These are phyloP conservation scores for Melanostoma scalare DNA, from an alignment of 2,888 invertebrate genomes.

Conservation along the genomic window DNA sequence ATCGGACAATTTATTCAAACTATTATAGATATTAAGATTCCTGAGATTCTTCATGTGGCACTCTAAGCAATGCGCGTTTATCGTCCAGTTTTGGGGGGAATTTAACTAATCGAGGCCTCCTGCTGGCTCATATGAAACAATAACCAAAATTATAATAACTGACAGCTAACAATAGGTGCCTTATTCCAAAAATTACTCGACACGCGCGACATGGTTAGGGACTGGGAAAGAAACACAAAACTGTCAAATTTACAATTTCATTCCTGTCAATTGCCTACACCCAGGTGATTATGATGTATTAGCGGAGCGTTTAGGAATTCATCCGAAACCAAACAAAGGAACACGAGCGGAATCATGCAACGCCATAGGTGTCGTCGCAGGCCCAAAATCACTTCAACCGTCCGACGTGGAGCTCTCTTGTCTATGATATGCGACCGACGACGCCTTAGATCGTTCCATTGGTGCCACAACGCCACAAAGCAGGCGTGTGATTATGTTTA, in stretches of 20 bases:
- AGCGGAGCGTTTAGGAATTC: slow-evolving; percentile 72
- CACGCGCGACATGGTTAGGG: slow-evolving; percentile 15
- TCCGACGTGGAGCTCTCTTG: slow-evolving; percentile 25
- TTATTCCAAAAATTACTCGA: slow-evolving; percentile 43
- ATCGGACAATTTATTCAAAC: slow-evolving; percentile 13
- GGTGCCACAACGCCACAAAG: slow-evolving; percentile 55
- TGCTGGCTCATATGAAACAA: slow-evolving; percentile 39
- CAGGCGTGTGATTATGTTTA: slow-evolving; percentile 72
- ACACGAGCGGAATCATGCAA: slow-evolving; percentile 64
- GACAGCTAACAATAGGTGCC: slow-evolving; percentile 50
- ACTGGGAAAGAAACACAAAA: slow-evolving; percentile 30
- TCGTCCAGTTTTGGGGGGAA: slow-evolving; percentile 27
- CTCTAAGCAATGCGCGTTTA: slow-evolving; percentile 2
- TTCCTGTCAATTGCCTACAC: slow-evolving; percentile 70
- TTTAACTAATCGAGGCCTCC: slow-evolving; percentile 48
- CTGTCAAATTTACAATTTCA: slow-evolving; percentile 72
- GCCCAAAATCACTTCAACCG: slow-evolving; percentile 54
- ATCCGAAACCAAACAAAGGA: slow-evolving; percentile 62
- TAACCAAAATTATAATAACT: slow-evolving; percentile 53
- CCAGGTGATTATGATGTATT: slow-evolving; percentile 72
- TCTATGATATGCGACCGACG: slow-evolving; percentile 56
- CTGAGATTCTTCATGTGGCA: slow-evolving; percentile 15
- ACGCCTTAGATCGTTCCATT: slow-evolving; percentile 61
- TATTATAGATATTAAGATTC: background rate
- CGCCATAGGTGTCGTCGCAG: slow-evolving; percentile 71